These are phyloP conservation scores for Phymorhynchus buccinoides DNA, from an alignment of 1,140 invertebrate genomes.

Conservation along the genomic window DNA sequence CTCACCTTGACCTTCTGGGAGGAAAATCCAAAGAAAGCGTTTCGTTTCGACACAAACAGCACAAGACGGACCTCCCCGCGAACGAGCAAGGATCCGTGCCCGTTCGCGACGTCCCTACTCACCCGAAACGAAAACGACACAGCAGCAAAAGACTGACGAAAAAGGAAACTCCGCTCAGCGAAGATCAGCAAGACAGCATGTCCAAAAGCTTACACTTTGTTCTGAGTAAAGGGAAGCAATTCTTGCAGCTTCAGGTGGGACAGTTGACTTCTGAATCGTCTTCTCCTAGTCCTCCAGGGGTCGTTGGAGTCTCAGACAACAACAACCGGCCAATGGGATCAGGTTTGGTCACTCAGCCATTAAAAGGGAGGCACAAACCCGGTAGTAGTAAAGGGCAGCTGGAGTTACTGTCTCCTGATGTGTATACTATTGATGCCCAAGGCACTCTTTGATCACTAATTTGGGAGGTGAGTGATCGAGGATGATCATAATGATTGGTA, in stretches of 20 bases:
- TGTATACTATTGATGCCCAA: slow-evolving; percentile 24
- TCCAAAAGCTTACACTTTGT: neutral
- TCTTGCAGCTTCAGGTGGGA: too few species aligned
- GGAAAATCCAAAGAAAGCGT: neutral
- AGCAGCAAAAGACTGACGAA: neutral
- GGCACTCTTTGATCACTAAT: too few species aligned
- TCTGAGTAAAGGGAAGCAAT: too few species aligned
- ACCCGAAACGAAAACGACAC: slow-evolving; percentile 14
- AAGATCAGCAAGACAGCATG: neutral
- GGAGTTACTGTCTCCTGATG: slow-evolving; percentile 18
- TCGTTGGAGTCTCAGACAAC: neutral
- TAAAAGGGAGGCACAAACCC: neutral
- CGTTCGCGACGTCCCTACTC: neutral
- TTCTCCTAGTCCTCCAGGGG: too few species aligned
- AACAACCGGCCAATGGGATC: neutral
- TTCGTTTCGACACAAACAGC: too few species aligned
- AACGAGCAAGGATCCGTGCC: neutral
- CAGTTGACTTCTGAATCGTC: too few species aligned
- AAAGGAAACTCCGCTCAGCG: neutral
- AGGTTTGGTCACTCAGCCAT: too few species aligned
- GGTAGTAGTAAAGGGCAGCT: neutral
- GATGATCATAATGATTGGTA: too few species aligned
- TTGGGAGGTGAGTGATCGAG: too few species aligned
- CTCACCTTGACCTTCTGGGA: slow-evolving; percentile 26
- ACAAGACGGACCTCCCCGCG: neutral